Conservation (phyloP, 1,140 invertebrate genomes). For the Rhagoletis zephyria region DNA sequence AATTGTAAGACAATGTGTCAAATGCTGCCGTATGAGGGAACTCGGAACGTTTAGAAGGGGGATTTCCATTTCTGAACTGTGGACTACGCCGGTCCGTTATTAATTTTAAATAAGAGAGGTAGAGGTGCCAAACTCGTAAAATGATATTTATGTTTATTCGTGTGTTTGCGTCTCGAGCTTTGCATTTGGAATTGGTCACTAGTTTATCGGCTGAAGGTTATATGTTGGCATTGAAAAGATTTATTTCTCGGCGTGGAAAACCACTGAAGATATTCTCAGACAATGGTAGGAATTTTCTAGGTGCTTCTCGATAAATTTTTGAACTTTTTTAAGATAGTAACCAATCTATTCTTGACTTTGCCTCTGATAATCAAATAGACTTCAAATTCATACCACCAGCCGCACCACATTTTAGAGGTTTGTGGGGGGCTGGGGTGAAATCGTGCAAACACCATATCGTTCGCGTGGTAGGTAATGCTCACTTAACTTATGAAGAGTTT, state of each 20-base stretch:
- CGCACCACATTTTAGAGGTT: constrained; percentile 44
- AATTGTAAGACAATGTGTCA: too few relatives aligned
- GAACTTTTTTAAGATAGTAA: not conserved
- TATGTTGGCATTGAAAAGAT: constrained; percentile 63
- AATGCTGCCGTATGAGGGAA: too few relatives aligned
- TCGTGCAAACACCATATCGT: constrained; percentile 17
- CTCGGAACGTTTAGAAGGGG: too few relatives aligned
- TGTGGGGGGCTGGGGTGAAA: constrained; percentile 37
- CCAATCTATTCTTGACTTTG: not conserved
- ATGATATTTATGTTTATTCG: constrained; percentile 3
- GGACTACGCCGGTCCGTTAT: constrained; percentile 13
- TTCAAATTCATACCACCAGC: not conserved
- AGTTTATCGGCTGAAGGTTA: not conserved
- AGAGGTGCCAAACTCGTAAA: constrained; percentile 55
- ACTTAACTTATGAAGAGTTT: constrained; percentile 51
- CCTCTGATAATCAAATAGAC: not conserved
- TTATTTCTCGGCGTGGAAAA: constrained; percentile 60
- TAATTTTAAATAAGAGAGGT: not conserved
- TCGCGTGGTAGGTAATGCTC: constrained; percentile 3
- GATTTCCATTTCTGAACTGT: constrained; percentile 9
- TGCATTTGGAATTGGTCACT: constrained; percentile 40
- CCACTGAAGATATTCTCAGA: constrained; percentile 61
- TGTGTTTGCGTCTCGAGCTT: constrained; percentile 35
- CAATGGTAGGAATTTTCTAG: constrained; percentile 68
- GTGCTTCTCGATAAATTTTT: constrained; percentile 57